phyloP scores from a whole-genome alignment of 2,113 vertebrate species.

The Atrichornis clamosus region DNA sequence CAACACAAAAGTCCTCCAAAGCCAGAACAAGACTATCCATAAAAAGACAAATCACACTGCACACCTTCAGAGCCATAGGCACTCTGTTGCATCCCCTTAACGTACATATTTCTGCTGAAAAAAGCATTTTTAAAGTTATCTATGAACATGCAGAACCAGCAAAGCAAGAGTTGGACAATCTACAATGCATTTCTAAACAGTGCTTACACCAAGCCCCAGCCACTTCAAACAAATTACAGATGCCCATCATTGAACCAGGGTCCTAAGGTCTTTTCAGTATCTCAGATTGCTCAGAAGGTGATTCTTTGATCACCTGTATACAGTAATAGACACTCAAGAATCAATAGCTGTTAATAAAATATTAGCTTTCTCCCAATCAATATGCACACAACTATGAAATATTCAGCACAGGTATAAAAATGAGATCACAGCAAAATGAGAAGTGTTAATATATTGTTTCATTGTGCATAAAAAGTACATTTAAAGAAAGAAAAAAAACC shows the following conservation, averaged over 20 bases:
- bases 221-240: background rate
- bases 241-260: background rate
- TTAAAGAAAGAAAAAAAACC: background rate
- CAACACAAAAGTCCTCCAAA: background rate
- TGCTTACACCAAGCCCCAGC: background rate
- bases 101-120: background rate
- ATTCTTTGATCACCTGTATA: conserved; percentile 22
- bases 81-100: background rate
- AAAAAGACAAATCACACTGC: background rate
- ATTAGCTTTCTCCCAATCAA: conserved; percentile 15
- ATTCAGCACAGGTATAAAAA: conserved; percentile 19
- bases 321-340: background rate
- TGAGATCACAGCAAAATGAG: background rate
- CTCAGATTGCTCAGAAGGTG: background rate
- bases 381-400: background rate
- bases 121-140: background rate
- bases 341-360: conserved; percentile 57
- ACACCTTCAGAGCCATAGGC: background rate
- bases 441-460: background rate
- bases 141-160: background rate
- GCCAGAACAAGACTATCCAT: background rate
- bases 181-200: background rate
- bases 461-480: background rate
- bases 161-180: background rate
- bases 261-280: background rate